A percentile compares a stretch with the other conserved stretches of the same genome.
These are phyloP conservation scores for Daubentonia madagascariensis DNA, from an alignment of 2,113 vertebrate genomes.

Conservation along the genomic window DNA sequence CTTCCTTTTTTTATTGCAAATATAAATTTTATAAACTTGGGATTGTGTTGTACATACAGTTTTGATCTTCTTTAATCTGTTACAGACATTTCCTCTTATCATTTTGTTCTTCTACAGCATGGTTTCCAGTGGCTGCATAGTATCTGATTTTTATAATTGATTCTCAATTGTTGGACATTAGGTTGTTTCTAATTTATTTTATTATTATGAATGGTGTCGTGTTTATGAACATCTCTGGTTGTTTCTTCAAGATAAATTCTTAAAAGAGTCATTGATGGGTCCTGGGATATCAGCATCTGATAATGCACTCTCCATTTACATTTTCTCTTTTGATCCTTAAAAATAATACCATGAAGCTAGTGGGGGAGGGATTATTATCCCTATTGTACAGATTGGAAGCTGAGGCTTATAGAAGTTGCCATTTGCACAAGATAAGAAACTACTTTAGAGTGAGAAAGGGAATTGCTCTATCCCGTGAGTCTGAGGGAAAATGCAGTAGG, in stretches of 20 bases:
- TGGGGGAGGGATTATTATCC: neutral
- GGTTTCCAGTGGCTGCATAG: neutral
- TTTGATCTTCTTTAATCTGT: neutral
- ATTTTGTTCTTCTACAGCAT: neutral
- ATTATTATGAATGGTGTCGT: neutral
- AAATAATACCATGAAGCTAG: neutral
- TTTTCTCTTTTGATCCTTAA: slow-evolving; percentile 19
- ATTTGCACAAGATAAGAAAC: neutral
- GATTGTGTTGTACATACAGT: neutral
- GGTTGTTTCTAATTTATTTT: neutral
- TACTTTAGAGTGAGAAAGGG: neutral
- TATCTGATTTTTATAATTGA: neutral
- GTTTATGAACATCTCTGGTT: neutral
- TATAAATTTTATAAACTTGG: neutral
- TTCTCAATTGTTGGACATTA: neutral
- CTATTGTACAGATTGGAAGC: neutral
- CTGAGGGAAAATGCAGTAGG: neutral
- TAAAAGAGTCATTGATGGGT: neutral
- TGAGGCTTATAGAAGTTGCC: neutral
- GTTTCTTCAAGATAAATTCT: neutral
- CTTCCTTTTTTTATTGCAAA: neutral
- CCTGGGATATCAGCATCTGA: neutral
- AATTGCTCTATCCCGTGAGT: neutral
- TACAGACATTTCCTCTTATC: neutral
- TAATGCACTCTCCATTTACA: neutral